Percentiles rank a stretch among this genome's conserved stretches.
These are phyloP conservation scores for Caiman crocodilus DNA, from an alignment of 2,797 vertebrate species.

Conservation along the genomic window DNA sequence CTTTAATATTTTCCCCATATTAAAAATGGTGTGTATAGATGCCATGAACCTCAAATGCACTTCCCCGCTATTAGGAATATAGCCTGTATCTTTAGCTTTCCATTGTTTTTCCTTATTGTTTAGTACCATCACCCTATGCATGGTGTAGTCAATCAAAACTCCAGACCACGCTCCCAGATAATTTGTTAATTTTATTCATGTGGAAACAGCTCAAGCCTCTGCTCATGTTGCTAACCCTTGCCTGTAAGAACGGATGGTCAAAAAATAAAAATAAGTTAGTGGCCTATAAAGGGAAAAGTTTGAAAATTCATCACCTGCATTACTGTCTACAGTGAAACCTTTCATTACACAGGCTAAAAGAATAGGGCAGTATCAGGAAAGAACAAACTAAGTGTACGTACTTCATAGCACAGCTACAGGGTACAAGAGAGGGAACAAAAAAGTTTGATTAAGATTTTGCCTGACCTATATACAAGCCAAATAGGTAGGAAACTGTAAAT, in stretches of 20 bases:
- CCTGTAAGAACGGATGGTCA: neutral
- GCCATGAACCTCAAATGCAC: neutral
- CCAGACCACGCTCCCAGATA: neutral
- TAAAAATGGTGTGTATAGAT: neutral
- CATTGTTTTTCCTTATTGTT: neutral
- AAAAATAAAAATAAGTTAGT: neutral
- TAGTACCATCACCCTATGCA: neutral
- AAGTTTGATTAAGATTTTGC: neutral
- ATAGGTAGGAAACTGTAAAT: neutral
- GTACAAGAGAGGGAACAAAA: constrained; percentile 11
- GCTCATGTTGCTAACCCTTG: neutral
- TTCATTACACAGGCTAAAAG: neutral
- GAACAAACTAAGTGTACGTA: accelerated
- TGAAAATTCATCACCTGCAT: neutral
- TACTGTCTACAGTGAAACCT: neutral
- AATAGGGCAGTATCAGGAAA: neutral
- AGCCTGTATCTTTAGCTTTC: neutral
- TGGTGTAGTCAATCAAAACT: neutral
- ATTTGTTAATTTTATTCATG: neutral
- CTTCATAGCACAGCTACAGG: constrained; percentile 3
- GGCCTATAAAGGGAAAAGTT: neutral
- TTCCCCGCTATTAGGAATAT: no score
- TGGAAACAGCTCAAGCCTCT: neutral
- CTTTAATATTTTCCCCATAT: neutral
- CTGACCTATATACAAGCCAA: neutral